Evolutionary conservation across 2,888 invertebrate species (phyloP), one percentile per base, ranked within the genome.

Genomic region (Chalcis sispes): DNA sequence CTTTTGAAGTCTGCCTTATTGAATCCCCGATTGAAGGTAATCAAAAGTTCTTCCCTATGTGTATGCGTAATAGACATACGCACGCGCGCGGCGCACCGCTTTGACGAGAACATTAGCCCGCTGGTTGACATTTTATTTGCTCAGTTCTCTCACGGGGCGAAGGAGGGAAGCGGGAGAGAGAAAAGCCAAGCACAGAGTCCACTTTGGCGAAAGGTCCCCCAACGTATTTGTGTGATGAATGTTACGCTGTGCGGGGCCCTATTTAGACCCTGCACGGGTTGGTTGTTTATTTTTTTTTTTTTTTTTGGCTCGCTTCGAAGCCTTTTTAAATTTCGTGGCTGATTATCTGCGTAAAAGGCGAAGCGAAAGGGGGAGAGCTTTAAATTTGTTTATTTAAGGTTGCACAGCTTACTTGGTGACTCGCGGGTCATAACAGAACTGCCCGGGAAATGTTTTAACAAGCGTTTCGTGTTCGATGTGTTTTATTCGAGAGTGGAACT

Each of bases 211-310:
- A 50, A 56, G 67, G 54, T 62, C 46, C 71, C 70, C 61, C 52
- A 25, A 23, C n/a, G 23, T 46, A 61, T 20, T 56, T 36, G 29
- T 75, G 54, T 71, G 75, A 75, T 71, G 71, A 61, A 71, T 66
- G 72, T 64, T 71, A 65, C 82, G n/a, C 82, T 71, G 69, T 82
- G n/a, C 82, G 84, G 84, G 82, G 79, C 81, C 86, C n/a, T 86
- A 85, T 86, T 83, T 85, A 85, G 83, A 82, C 80, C 80, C 42
- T 76, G 76, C 74, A 76, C 77, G 78, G 79, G 18, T 23, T 32
- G 29, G 23, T 8, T 23, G 15, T 56, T 40, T 58, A 56, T 65
- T 46, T 8, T 42, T 42, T 42, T 15, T 42, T 15, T 42, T 42
- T 42, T 42, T 42, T 13, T 8, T 13, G 42, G 15, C 42, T 8